Conservation (phyloP, 2,797 vertebrate species). For the Clangula hyemalis region DNA sequence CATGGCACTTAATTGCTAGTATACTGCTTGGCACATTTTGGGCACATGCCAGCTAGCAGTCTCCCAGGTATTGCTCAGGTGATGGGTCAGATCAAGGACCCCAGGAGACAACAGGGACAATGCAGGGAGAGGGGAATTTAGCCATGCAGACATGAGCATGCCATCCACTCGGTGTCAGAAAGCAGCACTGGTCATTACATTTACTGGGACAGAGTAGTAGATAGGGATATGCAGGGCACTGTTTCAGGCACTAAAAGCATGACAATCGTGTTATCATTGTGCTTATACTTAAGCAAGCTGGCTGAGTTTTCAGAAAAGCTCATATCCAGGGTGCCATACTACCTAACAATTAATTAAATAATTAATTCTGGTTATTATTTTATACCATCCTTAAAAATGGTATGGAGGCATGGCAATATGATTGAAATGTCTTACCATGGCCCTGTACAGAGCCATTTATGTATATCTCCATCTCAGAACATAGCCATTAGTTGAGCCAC, state of each 20-base stretch:
- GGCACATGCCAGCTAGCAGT: neutral
- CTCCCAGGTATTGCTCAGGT: neutral
- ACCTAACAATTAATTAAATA: neutral
- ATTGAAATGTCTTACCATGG: neutral
- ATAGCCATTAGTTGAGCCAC: neutral
- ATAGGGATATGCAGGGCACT: neutral
- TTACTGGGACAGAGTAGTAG: neutral
- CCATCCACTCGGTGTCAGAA: neutral
- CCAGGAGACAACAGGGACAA: neutral
- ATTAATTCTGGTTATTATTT: neutral
- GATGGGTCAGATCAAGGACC: neutral
- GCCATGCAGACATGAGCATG: rapidly evolving
- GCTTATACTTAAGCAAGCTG: neutral
- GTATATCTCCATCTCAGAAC: neutral
- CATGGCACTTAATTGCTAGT: neutral
- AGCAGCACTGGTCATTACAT: neutral
- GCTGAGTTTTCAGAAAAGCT: neutral
- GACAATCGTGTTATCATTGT: rapidly evolving
- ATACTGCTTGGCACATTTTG: neutral
- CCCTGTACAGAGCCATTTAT: neutral
- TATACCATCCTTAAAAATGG: neutral
- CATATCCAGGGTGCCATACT: rapidly evolving
- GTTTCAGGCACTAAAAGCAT: neutral
- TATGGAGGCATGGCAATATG: rapidly evolving
- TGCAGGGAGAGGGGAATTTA: neutral